Conservation (phyloP, 2,888 invertebrate species). For the Empis livida region DNA sequence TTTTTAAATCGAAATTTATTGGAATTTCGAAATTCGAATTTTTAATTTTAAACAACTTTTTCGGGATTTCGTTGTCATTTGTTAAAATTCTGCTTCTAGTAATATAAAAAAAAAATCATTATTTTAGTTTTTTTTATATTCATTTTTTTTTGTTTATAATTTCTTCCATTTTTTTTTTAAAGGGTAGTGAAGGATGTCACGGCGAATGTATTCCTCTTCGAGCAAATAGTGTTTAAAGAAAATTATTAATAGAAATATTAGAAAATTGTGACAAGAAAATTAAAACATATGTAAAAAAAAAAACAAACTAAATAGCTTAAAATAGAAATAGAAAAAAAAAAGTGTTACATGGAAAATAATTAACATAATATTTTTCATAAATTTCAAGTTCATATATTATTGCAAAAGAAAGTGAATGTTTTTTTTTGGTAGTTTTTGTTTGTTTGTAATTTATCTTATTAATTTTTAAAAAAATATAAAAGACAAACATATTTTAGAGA, state of each 20-base stretch:
- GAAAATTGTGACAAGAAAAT: neutral
- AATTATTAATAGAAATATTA: slow-evolving; percentile 4
- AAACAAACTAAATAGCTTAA: neutral
- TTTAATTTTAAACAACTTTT: too few species aligned
- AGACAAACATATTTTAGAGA: too few species aligned
- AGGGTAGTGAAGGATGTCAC: slow-evolving; percentile 39
- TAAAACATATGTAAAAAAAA: slow-evolving; percentile 1
- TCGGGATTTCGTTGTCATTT: too few species aligned
- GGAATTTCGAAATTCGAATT: too few species aligned
- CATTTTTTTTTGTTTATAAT: slow-evolving; percentile 1
- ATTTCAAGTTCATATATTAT: neutral
- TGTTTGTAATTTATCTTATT: too few species aligned
- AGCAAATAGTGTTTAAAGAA: slow-evolving; percentile 41
- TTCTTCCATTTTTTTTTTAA: slow-evolving; percentile 23
- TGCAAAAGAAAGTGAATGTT: neutral
- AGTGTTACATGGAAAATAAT: slow-evolving; percentile 1
- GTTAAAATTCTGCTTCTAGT: too few species aligned
- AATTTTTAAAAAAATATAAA: too few species aligned
- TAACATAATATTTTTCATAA: slow-evolving; percentile 3
- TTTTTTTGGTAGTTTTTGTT: neutral
- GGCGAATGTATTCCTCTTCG: slow-evolving; percentile 48
- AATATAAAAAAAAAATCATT: too few species aligned
- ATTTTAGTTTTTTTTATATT: neutral
- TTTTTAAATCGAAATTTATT: too few species aligned
- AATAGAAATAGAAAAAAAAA: neutral